These are phyloP conservation scores for Morpho helenor DNA, from an alignment of 2,888 invertebrate genomes.

Conservation along the genomic window DNA sequence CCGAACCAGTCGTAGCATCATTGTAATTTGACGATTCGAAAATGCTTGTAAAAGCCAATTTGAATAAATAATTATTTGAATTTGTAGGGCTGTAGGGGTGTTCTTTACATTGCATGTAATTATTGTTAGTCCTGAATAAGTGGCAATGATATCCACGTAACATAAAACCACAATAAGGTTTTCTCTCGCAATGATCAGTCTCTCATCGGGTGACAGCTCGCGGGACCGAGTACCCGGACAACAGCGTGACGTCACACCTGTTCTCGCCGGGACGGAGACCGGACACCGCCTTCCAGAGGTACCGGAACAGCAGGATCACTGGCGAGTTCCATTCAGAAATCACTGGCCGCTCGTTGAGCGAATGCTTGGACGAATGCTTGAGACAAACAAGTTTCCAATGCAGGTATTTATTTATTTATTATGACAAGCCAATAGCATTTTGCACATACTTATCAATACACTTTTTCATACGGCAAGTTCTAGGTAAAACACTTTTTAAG, in stretches of 20 bases:
- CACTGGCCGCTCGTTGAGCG: conserved; percentile 91
- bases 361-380: conserved; percentile 93
- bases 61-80: too few species aligned
- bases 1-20: too few species aligned
- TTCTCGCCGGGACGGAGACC: conserved; percentile 90
- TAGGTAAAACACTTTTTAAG: too few species aligned
- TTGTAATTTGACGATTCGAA: too few species aligned
- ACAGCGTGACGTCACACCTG: conserved; percentile 90
- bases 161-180: conserved; percentile 30
- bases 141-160: too few species aligned
- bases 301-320: conserved; percentile 90
- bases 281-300: conserved; percentile 93
- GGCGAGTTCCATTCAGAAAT: conserved; percentile 95
- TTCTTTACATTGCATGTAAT: too few species aligned
- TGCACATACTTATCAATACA: too few species aligned
- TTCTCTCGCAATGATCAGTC: conserved; percentile 57
- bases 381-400: conserved; percentile 94
- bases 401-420: conserved; percentile 71
- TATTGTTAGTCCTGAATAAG: not conserved
- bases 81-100: too few species aligned
- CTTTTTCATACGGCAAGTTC: too few species aligned
- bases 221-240: conserved; percentile 93
- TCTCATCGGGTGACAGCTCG: conserved; percentile 85
- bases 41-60: too few species aligned
- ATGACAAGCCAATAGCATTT: too few species aligned